Percentiles rank a stretch among this genome's conserved stretches.
Evolutionary conservation across 1,140 invertebrate species (phyloP).

Genomic region (Oryzaephilus surinamensis): DNA sequence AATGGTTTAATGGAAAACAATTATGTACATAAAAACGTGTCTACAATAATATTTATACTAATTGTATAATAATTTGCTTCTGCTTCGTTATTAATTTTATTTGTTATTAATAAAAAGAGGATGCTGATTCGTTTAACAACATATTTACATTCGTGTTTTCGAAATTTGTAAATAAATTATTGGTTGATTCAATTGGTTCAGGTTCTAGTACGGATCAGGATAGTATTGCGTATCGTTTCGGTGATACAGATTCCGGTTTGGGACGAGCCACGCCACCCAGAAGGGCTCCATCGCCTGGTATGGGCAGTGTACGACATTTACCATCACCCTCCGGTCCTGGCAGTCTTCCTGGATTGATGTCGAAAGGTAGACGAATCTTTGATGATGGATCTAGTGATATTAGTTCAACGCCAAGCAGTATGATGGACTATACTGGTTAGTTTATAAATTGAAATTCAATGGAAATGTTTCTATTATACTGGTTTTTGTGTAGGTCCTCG

Average conservation of each 20-base stretch:
- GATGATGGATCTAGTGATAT: slow-evolving; percentile 82
- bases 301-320: slow-evolving; percentile 49
- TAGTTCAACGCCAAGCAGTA: slow-evolving; percentile 55
- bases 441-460: slow-evolving; percentile 17
- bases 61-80: too few relatives aligned
- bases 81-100: background rate
- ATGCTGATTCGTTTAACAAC: background rate
- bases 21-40: too few relatives aligned
- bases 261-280: slow-evolving; percentile 69
- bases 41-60: too few relatives aligned
- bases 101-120: background rate
- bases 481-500: slow-evolving; percentile 62
- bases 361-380: slow-evolving; percentile 56
- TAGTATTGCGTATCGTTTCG: slow-evolving; percentile 41
- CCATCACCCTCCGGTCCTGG: slow-evolving; percentile 69
- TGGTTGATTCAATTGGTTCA: slow-evolving; percentile 14
- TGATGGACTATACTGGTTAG: slow-evolving; percentile 78
- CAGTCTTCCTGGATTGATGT: slow-evolving; percentile 70
- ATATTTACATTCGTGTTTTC: background rate
- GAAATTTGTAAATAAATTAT: background rate
- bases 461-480: slow-evolving; percentile 6
- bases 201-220: slow-evolving; percentile 44
- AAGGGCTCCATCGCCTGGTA: slow-evolving; percentile 65
- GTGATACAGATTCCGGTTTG: slow-evolving; percentile 68
- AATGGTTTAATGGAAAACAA: too few relatives aligned